phyloP scores from a whole-genome alignment of 2,888 invertebrate genomes.

The Drosophila cognata region DNA sequence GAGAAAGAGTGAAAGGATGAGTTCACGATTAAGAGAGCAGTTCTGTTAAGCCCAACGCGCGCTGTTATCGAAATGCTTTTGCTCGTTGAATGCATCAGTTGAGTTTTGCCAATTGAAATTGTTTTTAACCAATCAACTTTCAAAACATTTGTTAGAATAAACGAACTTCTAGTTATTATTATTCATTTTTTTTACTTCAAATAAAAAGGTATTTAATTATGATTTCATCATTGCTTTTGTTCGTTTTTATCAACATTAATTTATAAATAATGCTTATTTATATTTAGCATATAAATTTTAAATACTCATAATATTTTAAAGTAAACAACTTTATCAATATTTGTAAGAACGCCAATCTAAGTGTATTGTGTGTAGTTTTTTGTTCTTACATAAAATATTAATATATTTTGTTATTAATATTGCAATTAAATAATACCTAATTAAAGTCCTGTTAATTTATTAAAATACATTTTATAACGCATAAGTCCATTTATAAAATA shows the following conservation, averaged over 20 bases:
- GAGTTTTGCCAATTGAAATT: conserved; percentile 7
- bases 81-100: conserved; percentile 8
- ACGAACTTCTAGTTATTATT: not conserved
- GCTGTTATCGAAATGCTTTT: not conserved
- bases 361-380: rapidly evolving
- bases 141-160: not conserved
- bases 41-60: conserved; percentile 20
- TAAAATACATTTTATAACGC: not conserved
- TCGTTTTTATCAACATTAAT: not conserved
- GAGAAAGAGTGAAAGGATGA: not conserved
- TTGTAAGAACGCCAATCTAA: not conserved
- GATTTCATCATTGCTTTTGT: not conserved
- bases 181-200: not conserved
- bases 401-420: not conserved
- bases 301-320: no score
- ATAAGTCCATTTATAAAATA: not conserved
- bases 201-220: not conserved
- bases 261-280: not conserved
- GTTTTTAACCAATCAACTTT: not conserved
- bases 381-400: not conserved
- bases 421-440: not conserved
- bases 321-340: not conserved
- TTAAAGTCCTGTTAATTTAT: not conserved
- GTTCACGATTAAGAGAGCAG: conserved; percentile 30
- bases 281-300: not conserved